Evolutionary conservation across 2,113 vertebrate species (phyloP), one percentile per base, ranked within the genome.

Genomic region (Eclectus roratus): DNA sequence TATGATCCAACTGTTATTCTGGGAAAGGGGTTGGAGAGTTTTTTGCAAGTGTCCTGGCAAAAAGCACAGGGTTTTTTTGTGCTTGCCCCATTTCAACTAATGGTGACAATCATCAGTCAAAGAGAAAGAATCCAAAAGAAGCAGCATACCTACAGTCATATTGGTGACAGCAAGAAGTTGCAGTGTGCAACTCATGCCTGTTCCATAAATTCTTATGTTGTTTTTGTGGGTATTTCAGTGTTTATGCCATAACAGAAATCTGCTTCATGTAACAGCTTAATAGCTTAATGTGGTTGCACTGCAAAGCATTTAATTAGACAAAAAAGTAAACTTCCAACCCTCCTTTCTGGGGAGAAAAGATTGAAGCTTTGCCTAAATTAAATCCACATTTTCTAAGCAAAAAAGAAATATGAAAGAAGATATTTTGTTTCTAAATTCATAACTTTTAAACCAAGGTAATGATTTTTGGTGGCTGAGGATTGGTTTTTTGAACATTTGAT

Each of bases 131-230:
- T 27, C 27, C 8, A 10, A 28, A 72, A 58, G 27, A 46, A 66
- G 13, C 65, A 24, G 16, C 53, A 63, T 43, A 24, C 25, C 58
- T 72, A 13, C 37, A 55, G 28, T 37, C 71, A 31, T 33, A 27
- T 10, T 55, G 29, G 39, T 90, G 47, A 47, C 31, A 71, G 24
- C 37, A 64, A 78, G 43, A 76, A 65, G 28, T 35, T 71, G 8
- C 1, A 31, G 37, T 24, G 8, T 2, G 5, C 3, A 2, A 28
- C 9, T 58, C 61, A 17, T 85, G 65, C 0, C 0, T 52, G 7
- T 73, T 94, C 27, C 47, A 50, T 72, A 86, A 64, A 60, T 81
- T 78, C 50, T 49, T 49, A 60, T 39, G 72, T 78, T 3, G 1
- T 66, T 43, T 73, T 89, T 82, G 61, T 71, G 56, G 29, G 39